phyloP scores from a whole-genome alignment of 2,797 vertebrate genomes.

The Myotis myotis region DNA sequence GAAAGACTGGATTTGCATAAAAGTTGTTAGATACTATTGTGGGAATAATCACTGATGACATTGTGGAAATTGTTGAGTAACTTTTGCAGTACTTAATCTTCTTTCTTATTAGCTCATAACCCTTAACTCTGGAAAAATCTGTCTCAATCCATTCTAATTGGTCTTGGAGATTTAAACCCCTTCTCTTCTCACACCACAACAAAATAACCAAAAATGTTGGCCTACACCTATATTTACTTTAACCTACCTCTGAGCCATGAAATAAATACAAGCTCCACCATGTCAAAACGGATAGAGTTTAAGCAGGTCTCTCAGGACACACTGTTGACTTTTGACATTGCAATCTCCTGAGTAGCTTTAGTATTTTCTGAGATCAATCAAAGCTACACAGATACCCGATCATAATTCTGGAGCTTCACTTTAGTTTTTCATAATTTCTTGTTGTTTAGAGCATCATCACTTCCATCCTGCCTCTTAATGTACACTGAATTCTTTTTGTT shows the following conservation, averaged over 20 bases:
- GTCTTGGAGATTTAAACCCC: background rate
- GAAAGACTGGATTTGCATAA: background rate
- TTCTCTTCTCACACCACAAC: background rate
- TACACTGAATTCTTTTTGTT: no score
- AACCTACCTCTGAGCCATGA: background rate
- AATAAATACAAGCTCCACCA: background rate
- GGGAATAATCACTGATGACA: background rate
- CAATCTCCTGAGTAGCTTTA: no score
- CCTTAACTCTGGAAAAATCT: background rate
- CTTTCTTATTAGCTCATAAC: background rate
- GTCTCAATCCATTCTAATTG: background rate
- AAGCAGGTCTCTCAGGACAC: no score
- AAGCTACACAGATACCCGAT: background rate
- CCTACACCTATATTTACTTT: background rate
- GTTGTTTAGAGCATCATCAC: background rate
- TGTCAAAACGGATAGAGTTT: no score
- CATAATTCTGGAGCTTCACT: background rate
- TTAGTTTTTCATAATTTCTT: background rate
- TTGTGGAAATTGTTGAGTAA: background rate
- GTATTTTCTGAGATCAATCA: background rate
- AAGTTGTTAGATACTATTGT: background rate
- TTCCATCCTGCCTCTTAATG: background rate
- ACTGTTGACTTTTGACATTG: background rate
- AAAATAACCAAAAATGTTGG: background rate
- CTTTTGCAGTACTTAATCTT: background rate